Evolutionary conservation across 2,113 vertebrate genomes (phyloP).

Genomic region (Trogon surrucura): DNA sequence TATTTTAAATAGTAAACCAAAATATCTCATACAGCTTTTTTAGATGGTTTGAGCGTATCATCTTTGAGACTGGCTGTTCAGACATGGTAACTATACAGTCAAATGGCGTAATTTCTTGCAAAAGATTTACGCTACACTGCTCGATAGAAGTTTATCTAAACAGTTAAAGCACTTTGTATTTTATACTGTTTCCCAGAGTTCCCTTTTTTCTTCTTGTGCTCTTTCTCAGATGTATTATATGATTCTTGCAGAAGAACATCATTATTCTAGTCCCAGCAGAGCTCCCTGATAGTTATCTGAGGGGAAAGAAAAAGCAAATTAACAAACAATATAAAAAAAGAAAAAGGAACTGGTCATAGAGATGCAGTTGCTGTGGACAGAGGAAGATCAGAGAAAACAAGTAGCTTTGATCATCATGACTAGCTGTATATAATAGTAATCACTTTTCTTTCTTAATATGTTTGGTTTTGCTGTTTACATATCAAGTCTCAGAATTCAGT

Average conservation of each 20-base stretch:
- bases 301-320: neutral
- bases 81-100: neutral
- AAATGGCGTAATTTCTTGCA: neutral
- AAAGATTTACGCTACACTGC: neutral
- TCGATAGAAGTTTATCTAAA: neutral
- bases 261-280: constrained; percentile 32
- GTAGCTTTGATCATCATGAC: neutral
- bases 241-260: neutral
- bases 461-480: neutral
- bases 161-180: neutral
- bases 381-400: neutral
- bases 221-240: neutral
- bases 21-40: neutral
- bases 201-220: neutral
- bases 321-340: neutral
- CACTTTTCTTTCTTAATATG: neutral
- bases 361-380: neutral
- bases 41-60: neutral
- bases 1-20: neutral
- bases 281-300: constrained; percentile 5
- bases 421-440: neutral
- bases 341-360: neutral
- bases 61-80: neutral
- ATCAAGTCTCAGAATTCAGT: neutral
- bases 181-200: neutral